Percentiles rank a stretch among this genome's conserved stretches.
Evolutionary conservation across 2,888 invertebrate genomes (phyloP).

Genomic region (Nesidiocoris tenuis): DNA sequence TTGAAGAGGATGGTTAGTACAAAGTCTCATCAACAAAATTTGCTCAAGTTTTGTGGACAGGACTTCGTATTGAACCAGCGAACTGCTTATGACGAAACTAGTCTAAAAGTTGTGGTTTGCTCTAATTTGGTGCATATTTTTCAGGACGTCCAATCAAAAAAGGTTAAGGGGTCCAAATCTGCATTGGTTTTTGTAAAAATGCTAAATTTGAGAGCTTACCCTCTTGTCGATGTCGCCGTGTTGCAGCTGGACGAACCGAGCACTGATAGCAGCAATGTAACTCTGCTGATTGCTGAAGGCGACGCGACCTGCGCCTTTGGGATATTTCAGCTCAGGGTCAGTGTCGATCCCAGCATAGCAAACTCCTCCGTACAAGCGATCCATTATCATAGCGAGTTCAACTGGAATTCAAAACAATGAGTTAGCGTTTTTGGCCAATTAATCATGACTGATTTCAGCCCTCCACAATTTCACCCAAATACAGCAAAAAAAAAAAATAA

Average conservation of each 20-base stretch:
- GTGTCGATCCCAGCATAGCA: constrained; percentile 99
- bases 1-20: no score
- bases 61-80: no score
- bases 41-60: no score
- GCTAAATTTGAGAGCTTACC: no score
- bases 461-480: background rate
- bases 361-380: constrained; percentile 95
- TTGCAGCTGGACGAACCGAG: constrained; percentile 96
- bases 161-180: no score
- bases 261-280: constrained; percentile 97
- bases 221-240: constrained; percentile 98
- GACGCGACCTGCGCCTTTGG: constrained; percentile 97
- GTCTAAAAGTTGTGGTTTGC: no score
- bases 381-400: constrained; percentile 98
- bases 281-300: constrained; percentile 99
- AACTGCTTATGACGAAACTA: no score
- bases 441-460: background rate
- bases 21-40: no score
- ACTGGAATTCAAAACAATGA: constrained; percentile 60
- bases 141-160: no score
- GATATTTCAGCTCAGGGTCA: constrained; percentile 98
- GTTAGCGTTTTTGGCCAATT: no score
- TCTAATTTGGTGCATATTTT: no score
- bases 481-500: background rate
- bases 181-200: no score